phyloP scores from a whole-genome alignment of 2,888 invertebrate species.

The Thereva unica region DNA sequence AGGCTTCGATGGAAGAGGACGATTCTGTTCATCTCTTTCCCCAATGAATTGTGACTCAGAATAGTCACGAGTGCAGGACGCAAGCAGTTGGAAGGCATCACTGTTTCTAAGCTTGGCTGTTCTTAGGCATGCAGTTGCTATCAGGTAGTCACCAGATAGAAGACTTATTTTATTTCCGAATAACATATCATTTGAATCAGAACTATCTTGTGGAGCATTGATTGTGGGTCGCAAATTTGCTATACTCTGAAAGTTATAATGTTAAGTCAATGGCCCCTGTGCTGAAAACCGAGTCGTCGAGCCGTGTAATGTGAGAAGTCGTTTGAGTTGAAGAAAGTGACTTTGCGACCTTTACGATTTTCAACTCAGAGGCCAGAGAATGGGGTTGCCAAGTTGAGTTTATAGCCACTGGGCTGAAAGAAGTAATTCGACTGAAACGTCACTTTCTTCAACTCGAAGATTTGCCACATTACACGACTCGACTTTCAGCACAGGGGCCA shows the following conservation, averaged over 20 bases:
- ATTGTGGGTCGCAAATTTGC: slow-evolving; percentile 75
- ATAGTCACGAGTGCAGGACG: slow-evolving; percentile 84
- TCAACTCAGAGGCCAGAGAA: too few species aligned
- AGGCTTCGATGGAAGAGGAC: slow-evolving; percentile 76
- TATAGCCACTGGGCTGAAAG: too few species aligned
- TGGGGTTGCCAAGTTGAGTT: too few species aligned
- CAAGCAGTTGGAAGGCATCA: slow-evolving; percentile 86
- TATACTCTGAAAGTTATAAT: slow-evolving; percentile 59
- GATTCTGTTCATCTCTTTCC: slow-evolving; percentile 82
- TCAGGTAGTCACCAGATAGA: slow-evolving; percentile 87
- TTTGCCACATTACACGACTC: too few species aligned
- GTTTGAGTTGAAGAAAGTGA: too few species aligned
- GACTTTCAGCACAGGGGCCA: background rate
- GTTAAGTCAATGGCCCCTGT: background rate
- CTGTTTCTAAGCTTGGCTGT: slow-evolving; percentile 74
- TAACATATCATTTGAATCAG: slow-evolving; percentile 76
- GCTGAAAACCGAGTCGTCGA: too few species aligned
- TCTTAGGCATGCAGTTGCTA: slow-evolving; percentile 86
- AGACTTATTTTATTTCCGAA: slow-evolving; percentile 95
- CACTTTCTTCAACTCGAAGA: too few species aligned
- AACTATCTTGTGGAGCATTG: slow-evolving; percentile 60
- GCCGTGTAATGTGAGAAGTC: too few species aligned
- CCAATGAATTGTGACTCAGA: slow-evolving; percentile 92
- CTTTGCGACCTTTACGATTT: too few species aligned
- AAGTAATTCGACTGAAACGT: too few species aligned